phyloP scores from a whole-genome alignment of 2,113 vertebrate species.

The Toxotes chatareus region DNA sequence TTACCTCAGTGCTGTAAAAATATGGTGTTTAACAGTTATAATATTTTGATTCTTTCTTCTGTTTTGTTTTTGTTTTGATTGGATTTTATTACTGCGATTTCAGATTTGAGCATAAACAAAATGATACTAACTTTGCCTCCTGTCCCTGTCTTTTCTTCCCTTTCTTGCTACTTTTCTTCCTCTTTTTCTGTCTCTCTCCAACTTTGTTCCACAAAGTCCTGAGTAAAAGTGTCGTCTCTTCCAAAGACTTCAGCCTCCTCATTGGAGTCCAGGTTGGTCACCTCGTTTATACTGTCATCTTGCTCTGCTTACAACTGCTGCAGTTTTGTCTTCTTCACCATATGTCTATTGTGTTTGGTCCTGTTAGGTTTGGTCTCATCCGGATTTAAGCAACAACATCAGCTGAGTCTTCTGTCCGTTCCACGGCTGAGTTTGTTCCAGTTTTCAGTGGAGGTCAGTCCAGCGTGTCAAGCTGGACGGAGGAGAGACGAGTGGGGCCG shows the following conservation, averaged over 20 bases:
- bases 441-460: conserved; percentile 41
- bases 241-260: background rate
- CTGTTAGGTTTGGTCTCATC: conserved; percentile 9
- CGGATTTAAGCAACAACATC: background rate
- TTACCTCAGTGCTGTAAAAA: background rate
- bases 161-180: background rate
- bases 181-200: conserved; percentile 9
- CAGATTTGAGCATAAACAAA: conserved; percentile 26
- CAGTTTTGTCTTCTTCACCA: background rate
- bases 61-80: background rate
- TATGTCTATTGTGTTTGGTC: background rate
- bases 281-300: background rate
- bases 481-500: conserved; percentile 76
- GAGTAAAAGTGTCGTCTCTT: background rate
- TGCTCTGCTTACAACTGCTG: background rate
- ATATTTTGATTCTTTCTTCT: background rate
- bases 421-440: conserved; percentile 9
- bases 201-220: conserved; percentile 1
- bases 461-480: conserved; percentile 83
- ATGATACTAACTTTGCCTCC: background rate
- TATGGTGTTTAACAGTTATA: background rate
- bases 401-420: background rate
- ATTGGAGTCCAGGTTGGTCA: conserved; percentile 50
- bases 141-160: background rate
- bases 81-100: background rate